A percentile compares a stretch with the other conserved stretches of the same genome.
Conservation (phyloP, 2,888 invertebrate genomes). For the Hypercompe scribonia region DNA sequence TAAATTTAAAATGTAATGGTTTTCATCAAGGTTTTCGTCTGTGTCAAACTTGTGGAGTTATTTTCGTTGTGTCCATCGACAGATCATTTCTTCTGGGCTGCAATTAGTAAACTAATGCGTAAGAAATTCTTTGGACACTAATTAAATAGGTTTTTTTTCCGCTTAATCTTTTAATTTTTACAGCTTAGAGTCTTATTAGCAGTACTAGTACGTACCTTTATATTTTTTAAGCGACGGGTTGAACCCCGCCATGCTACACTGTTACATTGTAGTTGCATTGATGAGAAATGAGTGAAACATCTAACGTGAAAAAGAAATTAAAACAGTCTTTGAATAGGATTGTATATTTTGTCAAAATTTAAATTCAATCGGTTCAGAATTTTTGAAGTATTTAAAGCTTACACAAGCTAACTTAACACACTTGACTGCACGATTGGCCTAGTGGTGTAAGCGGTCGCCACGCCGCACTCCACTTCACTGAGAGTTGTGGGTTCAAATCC, state of each 20-base stretch:
- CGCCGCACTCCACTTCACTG: too few relatives aligned
- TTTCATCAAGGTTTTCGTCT: neutral
- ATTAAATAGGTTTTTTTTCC: neutral
- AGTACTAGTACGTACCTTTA: neutral
- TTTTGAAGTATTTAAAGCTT: neutral
- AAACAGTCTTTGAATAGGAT: neutral
- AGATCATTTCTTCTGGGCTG: neutral
- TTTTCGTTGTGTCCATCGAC: neutral
- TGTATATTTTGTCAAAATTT: neutral
- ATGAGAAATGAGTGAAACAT: neutral
- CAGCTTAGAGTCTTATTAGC: neutral
- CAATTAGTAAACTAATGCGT: neutral
- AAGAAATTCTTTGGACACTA: neutral
- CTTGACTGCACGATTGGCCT: too few relatives aligned
- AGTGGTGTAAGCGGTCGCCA: too few relatives aligned
- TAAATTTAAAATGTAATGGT: neutral
- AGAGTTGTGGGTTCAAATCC: too few relatives aligned
- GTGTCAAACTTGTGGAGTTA: neutral
- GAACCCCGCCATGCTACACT: neutral
- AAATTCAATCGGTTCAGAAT: neutral
- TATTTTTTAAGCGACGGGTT: neutral
- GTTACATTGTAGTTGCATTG: neutral
- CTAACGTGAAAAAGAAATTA: neutral
- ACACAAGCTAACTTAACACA: neutral
- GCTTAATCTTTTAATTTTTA: neutral